Conservation (phyloP, 2,888 invertebrate species). For the Osmoderma eremita region DNA sequence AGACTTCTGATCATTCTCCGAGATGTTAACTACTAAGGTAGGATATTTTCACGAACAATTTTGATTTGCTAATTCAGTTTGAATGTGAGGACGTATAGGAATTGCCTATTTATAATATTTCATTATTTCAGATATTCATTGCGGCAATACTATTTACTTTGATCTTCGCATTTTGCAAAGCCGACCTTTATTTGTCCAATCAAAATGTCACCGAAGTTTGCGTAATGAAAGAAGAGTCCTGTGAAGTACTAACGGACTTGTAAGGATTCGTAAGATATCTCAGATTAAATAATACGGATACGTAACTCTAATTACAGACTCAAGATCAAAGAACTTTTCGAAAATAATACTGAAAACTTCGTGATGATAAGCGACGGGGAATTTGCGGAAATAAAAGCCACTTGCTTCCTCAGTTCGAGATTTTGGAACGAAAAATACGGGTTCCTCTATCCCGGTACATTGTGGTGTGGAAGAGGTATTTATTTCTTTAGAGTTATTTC, state of each 20-base stretch:
- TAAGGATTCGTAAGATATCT: conserved; percentile 50
- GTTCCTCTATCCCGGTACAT: conserved; percentile 76
- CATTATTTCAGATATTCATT: too few relatives aligned
- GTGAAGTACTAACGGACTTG: conserved; percentile 71
- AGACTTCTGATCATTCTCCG: too few relatives aligned
- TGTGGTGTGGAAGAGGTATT: conserved; percentile 80
- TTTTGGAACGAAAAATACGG: conserved; percentile 58
- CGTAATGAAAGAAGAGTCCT: conserved; percentile 59
- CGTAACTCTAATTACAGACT: conserved; percentile 54
- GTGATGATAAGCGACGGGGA: conserved; percentile 72
- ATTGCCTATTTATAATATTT: too few relatives aligned
- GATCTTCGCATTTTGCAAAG: neutral
- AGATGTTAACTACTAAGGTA: too few relatives aligned
- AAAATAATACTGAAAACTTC: conserved; percentile 67
- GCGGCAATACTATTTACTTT: neutral
- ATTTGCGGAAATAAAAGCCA: conserved; percentile 68
- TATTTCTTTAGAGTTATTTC: conserved; percentile 9
- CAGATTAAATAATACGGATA: too few relatives aligned
- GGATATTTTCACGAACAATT: too few relatives aligned
- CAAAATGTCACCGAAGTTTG: conserved; percentile 63
- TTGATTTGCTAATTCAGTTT: too few relatives aligned
- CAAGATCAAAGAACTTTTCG: conserved; percentile 64
- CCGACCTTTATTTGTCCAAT: conserved; percentile 13
- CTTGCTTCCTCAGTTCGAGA: conserved; percentile 62
- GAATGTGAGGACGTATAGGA: too few relatives aligned